phyloP scores from a whole-genome alignment of 2,888 invertebrate species.

The Brachyptera putata region DNA sequence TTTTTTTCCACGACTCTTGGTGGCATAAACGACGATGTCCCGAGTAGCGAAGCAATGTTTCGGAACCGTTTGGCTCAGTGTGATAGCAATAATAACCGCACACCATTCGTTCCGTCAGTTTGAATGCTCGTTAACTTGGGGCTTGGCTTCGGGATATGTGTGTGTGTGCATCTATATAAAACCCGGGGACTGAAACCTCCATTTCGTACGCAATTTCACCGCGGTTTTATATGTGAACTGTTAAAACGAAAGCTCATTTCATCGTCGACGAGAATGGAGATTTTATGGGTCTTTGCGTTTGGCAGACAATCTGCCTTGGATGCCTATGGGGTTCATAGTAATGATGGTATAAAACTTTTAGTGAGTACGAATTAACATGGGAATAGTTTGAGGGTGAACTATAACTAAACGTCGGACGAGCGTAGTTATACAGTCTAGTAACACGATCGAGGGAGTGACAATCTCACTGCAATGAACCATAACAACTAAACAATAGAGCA shows the following conservation, averaged over 20 bases:
- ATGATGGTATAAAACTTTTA: neutral
- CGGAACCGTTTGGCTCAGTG: no score
- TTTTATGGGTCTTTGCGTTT: neutral
- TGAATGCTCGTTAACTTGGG: constrained; percentile 5
- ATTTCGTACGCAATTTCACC: neutral
- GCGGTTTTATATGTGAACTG: constrained; percentile 9
- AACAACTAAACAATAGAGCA: no score
- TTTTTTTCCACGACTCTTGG: neutral
- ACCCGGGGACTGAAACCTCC: neutral
- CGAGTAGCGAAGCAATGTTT: neutral
- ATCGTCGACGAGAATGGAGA: neutral
- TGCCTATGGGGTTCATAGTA: neutral
- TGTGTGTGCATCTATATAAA: neutral
- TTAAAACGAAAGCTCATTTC: constrained; percentile 2
- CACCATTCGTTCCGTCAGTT: neutral
- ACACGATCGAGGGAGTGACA: no score
- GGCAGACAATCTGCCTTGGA: constrained; percentile 3
- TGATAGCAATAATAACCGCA: neutral
- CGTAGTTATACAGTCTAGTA: no score
- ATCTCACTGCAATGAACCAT: no score
- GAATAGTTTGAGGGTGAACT: no score
- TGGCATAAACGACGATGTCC: neutral
- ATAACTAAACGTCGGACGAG: neutral
- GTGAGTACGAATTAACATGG: no score
- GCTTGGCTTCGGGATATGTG: neutral